Evolutionary conservation across 2,888 invertebrate genomes (phyloP).

Genomic region (Heliconius erato): DNA sequence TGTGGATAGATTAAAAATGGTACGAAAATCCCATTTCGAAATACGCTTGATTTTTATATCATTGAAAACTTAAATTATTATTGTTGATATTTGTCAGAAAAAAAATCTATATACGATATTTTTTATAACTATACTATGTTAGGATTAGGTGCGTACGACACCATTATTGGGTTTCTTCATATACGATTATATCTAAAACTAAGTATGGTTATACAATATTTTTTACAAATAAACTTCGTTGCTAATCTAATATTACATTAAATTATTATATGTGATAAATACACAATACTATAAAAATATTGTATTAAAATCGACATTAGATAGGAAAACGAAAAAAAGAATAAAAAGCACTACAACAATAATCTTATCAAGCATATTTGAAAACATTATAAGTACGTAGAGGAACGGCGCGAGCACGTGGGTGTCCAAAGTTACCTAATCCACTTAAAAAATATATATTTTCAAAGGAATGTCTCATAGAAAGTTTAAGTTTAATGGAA

Average conservation of each 20-base stretch:
- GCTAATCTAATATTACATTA: slow-evolving; percentile 11
- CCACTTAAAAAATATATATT: slow-evolving; percentile 38
- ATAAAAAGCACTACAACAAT: slow-evolving; percentile 12
- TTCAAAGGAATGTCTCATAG: slow-evolving; percentile 45
- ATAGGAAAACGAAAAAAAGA: not conserved
- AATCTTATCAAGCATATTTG: slow-evolving; percentile 10
- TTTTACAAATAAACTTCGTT: slow-evolving; percentile 17
- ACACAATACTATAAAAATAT: slow-evolving; percentile 18
- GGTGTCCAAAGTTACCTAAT: slow-evolving; percentile 40
- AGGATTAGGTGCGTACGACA: not conserved
- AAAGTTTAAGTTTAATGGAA: slow-evolving; percentile 29
- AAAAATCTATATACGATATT: not conserved
- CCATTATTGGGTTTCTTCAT: not conserved
- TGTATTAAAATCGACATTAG: not conserved
- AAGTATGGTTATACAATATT: slow-evolving; percentile 3
- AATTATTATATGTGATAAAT: slow-evolving; percentile 16
- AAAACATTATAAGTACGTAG: slow-evolving; percentile 30
- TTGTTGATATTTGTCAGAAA: not conserved
- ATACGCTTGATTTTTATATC: slow-evolving; percentile 16
- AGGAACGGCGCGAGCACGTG: slow-evolving; percentile 36
- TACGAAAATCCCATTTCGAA: not conserved
- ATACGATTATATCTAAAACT: slow-evolving; percentile 11
- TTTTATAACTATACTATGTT: slow-evolving; percentile 1
- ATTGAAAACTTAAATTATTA: not conserved
- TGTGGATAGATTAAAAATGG: slow-evolving; percentile 2